Evolutionary conservation across 2,888 invertebrate species (phyloP), one percentile per base, ranked within the genome.

Genomic region (Drosophila austrosaltans): DNA sequence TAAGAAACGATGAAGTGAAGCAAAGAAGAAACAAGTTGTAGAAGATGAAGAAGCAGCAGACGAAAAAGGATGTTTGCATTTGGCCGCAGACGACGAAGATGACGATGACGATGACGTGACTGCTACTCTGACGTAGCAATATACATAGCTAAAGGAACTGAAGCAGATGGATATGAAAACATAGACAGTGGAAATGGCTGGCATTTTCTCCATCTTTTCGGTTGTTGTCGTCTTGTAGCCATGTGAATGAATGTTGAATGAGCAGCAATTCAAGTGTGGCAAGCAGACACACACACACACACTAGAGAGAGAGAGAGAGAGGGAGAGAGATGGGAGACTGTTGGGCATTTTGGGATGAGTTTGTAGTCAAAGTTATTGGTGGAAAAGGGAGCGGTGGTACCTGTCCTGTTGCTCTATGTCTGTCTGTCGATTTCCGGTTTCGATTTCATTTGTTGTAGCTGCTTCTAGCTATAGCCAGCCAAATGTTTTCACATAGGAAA

Each of bases 221-320:
- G 22, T 22, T 39, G 44, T 48, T 65, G 39, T 56, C 71, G 63
- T 44, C 63, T 56, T 25, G 56, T 59, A 65, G 61, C 25, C 62
- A 87, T 80, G 71, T 80, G 81, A 80, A 83, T 86, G 84, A 82
- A 82, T 82, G 84, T 82, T 86, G 87, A 80, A 86, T 86, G 84
- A 81, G 86, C 81, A 82, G 81, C 78, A 80, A 82, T 80, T 82
- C 81, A 80, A 83, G 84, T 80, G 81, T 81, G 87, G 78, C 83
- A 76, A 75, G 66, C 81, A 72, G 42, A 83, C 78, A 84, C 78
- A 76, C 72, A 83, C 69, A 56, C 28, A 58, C n/a, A 42, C 22
- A 28, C 28, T 28, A 28, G 6, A 32, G 36, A 8, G 36, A 36
- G 36, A 39, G 2, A 25, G 6, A 44, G 12, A 32, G 56, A 10